These are phyloP conservation scores for Cheilosia impressa DNA, from an alignment of 2,888 invertebrate genomes.

Conservation along the genomic window DNA sequence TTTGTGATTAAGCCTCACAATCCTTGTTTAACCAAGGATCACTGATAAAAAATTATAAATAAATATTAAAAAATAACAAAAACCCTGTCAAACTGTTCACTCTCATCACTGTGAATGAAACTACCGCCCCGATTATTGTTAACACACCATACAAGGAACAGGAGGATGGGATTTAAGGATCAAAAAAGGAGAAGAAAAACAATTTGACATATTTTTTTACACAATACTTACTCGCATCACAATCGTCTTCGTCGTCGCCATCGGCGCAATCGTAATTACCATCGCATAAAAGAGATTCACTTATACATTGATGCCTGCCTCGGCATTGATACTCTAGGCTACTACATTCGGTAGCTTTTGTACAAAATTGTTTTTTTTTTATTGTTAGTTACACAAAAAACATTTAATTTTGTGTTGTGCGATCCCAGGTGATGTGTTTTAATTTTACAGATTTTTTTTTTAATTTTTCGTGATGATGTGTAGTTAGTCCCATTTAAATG, in stretches of 20 bases:
- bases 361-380: slow-evolving; percentile 47
- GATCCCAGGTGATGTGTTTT: slow-evolving; percentile 71
- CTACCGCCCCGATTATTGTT: not conserved
- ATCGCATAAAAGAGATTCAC: slow-evolving; percentile 81
- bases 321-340: slow-evolving; percentile 81
- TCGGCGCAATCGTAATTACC: slow-evolving; percentile 80
- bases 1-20: no score
- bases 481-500: slow-evolving; percentile 59
- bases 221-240: slow-evolving; percentile 81
- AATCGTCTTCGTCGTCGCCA: slow-evolving; percentile 83
- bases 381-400: slow-evolving; percentile 73
- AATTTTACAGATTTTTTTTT: slow-evolving; percentile 53
- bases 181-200: not conserved
- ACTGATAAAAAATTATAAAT: not conserved
- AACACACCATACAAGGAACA: slow-evolving; percentile 7
- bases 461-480: slow-evolving; percentile 59
- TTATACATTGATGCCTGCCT: slow-evolving; percentile 81
- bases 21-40: no score
- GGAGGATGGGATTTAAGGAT: not conserved
- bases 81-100: no score
- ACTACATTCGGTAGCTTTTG: slow-evolving; percentile 81
- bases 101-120: no score
- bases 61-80: not conserved
- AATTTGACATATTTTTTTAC: not conserved
- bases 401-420: slow-evolving; percentile 60